phyloP scores from a whole-genome alignment of 2,113 vertebrate species.

The Chrysemys picta region DNA sequence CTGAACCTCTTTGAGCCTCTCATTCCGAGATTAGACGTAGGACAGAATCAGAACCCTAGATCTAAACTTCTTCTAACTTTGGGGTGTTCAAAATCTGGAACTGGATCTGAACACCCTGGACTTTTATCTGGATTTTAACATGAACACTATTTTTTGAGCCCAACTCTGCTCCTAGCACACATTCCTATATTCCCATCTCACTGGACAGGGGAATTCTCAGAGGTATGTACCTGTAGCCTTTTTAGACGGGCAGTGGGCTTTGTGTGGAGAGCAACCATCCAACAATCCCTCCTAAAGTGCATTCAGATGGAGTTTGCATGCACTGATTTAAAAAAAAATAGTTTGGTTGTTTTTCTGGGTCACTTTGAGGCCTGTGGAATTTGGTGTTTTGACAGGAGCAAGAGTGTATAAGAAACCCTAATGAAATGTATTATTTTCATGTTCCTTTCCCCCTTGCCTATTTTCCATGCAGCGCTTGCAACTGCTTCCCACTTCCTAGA shows the following conservation, averaged over 20 bases:
- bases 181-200: conserved; percentile 17
- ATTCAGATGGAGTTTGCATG: accelerated
- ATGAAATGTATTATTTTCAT: accelerated
- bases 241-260: not conserved
- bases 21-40: conserved; percentile 62
- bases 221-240: not conserved
- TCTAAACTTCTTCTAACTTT: conserved; percentile 51
- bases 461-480: not conserved
- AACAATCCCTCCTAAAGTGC: not conserved
- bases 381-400: not conserved
- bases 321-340: not conserved
- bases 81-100: conserved; percentile 33
- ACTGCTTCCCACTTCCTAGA: conserved; percentile 54
- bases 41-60: conserved; percentile 41
- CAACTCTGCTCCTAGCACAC: not conserved
- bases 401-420: not conserved
- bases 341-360: not conserved
- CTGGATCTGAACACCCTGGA: not conserved
- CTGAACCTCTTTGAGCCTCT: conserved; percentile 62
- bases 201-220: not conserved
- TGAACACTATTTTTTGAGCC: not conserved
- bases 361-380: not conserved
- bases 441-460: not conserved
- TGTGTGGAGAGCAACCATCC: not conserved
- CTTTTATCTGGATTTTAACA: conserved; percentile 37